Evolutionary conservation across 2,797 vertebrate genomes (phyloP).

Genomic region (Octomys mimax): DNA sequence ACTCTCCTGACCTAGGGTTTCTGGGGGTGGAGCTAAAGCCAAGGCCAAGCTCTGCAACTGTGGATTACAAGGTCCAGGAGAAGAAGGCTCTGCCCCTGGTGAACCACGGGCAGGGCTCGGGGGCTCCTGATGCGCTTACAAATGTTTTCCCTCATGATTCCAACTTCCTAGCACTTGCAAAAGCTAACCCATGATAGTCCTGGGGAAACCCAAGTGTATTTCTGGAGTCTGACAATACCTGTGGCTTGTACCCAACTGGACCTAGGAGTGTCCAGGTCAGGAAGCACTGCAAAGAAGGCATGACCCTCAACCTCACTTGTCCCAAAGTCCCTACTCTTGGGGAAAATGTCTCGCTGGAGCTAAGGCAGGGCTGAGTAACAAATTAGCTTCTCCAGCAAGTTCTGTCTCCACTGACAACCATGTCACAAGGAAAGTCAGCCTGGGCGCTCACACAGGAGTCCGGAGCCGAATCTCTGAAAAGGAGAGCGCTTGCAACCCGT

Average conservation of each 20-base stretch:
- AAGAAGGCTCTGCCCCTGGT: background rate
- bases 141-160: slow-evolving; percentile 82
- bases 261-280: slow-evolving; percentile 50
- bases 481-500: slow-evolving; percentile 29
- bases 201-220: slow-evolving; percentile 77
- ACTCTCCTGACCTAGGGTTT: background rate
- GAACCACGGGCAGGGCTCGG: slow-evolving; percentile 51
- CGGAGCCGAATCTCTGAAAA: slow-evolving; percentile 1
- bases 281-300: slow-evolving; percentile 47
- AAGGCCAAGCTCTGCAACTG: slow-evolving; percentile 59
- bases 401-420: slow-evolving; percentile 69
- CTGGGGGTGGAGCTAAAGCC: background rate
- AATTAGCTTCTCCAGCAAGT: slow-evolving; percentile 73
- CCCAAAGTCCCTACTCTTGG: slow-evolving; percentile 62
- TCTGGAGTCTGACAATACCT: slow-evolving; percentile 76
- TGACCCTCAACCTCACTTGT: slow-evolving; percentile 78
- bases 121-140: slow-evolving; percentile 55
- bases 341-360: slow-evolving; percentile 74
- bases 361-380: slow-evolving; percentile 73
- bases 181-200: slow-evolving; percentile 74
- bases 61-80: slow-evolving; percentile 31
- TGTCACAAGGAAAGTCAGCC: slow-evolving; percentile 80
- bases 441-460: background rate
- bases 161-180: slow-evolving; percentile 61
- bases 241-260: slow-evolving; percentile 50